Conservation (phyloP, 2,888 invertebrate genomes). For the Lycophotia porphyrea region DNA sequence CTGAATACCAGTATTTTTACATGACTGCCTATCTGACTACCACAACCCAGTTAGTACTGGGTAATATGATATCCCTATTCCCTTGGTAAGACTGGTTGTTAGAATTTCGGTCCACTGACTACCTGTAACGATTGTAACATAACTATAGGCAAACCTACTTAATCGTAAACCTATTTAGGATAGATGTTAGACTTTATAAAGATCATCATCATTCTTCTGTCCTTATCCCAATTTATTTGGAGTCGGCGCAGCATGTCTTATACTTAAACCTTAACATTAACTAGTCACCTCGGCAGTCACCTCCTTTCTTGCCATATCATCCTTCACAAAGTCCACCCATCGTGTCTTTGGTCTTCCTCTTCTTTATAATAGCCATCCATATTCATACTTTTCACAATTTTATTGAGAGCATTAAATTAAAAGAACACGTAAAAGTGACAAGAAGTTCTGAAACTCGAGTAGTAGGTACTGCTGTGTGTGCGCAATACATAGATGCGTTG, state of each 20-base stretch:
- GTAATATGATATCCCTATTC: no score
- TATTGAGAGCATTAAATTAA: neutral
- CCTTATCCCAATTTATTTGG: neutral
- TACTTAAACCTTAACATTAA: neutral
- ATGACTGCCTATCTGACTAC: no score
- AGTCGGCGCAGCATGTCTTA: neutral
- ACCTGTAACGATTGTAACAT: no score
- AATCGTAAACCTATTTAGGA: neutral
- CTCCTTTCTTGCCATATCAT: neutral
- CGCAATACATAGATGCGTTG: no score
- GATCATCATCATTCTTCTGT: neutral
- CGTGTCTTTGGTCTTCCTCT: neutral
- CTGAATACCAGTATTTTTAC: no score
- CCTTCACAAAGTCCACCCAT: neutral
- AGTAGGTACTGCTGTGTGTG: neutral
- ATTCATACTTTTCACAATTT: neutral
- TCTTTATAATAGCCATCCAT: neutral
- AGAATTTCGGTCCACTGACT: no score
- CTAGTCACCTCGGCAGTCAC: neutral
- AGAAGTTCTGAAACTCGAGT: neutral
- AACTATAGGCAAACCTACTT: neutral
- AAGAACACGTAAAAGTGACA: neutral
- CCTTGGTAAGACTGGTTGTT: no score
- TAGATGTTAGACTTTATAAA: neutral
- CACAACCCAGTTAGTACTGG: no score